A percentile compares a stretch with the other conserved stretches of the same genome.
Conservation (phyloP, 1,140 invertebrate species). For the Zaprionus ghesquierei region DNA sequence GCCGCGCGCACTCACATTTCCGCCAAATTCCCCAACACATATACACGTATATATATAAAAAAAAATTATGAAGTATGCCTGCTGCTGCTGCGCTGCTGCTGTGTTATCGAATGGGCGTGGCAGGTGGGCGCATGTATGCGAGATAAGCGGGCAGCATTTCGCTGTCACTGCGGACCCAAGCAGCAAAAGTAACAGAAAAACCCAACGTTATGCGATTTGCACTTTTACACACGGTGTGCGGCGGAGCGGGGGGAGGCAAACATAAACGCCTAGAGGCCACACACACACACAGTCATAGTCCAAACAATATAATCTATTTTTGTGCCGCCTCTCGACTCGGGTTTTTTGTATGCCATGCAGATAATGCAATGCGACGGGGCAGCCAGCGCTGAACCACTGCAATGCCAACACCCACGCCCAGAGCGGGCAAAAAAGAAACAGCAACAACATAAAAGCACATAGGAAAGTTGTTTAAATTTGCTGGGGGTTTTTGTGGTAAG, state of each 20-base stretch:
- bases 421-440: background rate
- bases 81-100: slow-evolving; percentile 25
- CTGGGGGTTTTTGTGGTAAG: slow-evolving; percentile 50
- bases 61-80: slow-evolving; percentile 67
- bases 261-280: slow-evolving; percentile 64
- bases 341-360: slow-evolving; percentile 44
- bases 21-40: slow-evolving; percentile 26
- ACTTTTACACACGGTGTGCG: slow-evolving; percentile 3
- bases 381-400: slow-evolving; percentile 28
- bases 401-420: background rate
- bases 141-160: slow-evolving; percentile 68
- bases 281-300: slow-evolving; percentile 48
- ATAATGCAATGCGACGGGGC: slow-evolving; percentile 49
- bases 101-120: slow-evolving; percentile 52
- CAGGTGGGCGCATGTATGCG: slow-evolving; percentile 34
- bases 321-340: slow-evolving; percentile 41
- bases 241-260: background rate
- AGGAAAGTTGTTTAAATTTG: slow-evolving; percentile 57
- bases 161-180: slow-evolving; percentile 44
- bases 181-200: slow-evolving; percentile 22
- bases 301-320: slow-evolving; percentile 79
- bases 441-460: background rate
- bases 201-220: slow-evolving; percentile 27
- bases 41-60: slow-evolving; percentile 27
- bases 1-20: slow-evolving; percentile 25